Base-by-base conservation (phyloP, 2,797 vertebrate genomes). In the Saxicola maurus region DNA sequence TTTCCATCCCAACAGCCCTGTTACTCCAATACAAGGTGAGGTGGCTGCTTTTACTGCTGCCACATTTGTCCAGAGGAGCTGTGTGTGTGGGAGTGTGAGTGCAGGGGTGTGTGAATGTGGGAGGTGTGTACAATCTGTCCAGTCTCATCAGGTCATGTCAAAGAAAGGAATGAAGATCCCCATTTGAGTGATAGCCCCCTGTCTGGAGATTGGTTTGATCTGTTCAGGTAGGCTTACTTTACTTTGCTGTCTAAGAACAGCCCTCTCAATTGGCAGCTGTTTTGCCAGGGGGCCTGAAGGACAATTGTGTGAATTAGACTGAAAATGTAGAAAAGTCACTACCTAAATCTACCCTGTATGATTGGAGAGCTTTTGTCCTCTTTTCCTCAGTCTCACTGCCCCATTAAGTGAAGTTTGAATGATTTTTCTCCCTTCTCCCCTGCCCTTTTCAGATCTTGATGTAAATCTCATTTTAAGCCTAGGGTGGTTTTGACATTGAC, bases 381-480 rank as follows among this genome's bases (percentile, higher is more conserved):
- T 75, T 76, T 52, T 42, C 42, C 33, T 37, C 17, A 33, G 17
- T 57, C 57, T 33, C 23, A 6, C 4, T 15, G 43, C 57, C 43
- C 66, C 48, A 16, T 49, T 72, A 91, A 83, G 55, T 13, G n/a
- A 87, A 55, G 35, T 87, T 75, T 67, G 75, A 93, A 86, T 81
- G 69, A 81, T 62, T 35, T 13, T 74, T 62, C 61, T 60, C n/a
- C 61, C 8, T 53, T 53, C 9, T 30, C 18, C 45, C 75, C 14
- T 16, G 33, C 24, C n/a, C 31, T 94, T 93, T 93, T 94, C 83
- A 91, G 89, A 78, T 94, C 65, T 64, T 71, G 61, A 49, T 95
- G 93, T 96, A 84, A 92, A 91, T 87, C 89, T 96, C 84, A 93
- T 96, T 94, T 97, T 94, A 96, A 95, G 95, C 86, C 92, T 82